Base-by-base conservation (phyloP, 2,888 invertebrate species). In the Apotomis capreana region DNA sequence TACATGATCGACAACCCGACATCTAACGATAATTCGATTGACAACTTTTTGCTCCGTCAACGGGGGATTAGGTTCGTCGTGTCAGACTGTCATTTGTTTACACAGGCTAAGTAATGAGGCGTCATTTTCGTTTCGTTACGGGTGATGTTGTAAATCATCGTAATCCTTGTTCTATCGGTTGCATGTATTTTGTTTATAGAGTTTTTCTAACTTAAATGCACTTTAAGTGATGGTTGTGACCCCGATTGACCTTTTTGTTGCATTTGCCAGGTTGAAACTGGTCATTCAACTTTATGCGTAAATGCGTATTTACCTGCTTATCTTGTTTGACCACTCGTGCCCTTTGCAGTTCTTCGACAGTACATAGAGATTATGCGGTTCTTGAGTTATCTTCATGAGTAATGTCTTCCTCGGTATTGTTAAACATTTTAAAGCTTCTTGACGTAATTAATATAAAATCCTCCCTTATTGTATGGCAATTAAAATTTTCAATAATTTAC, bases 1-100 rank as follows among this genome's bases (percentile, higher is more conserved):
- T 79, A 79, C 68, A 83, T 87, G 86, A 90, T 89, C 85, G 85
- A 88, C 87, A 87, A 83, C 81, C 79, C 77, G 83, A 79, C 81
- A 73, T 68, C 78, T 82, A 81, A 82, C 78, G 84, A 83, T 81
- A 74, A 76, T 83, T 79, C 84, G 81, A 84, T 85, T 83, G 78
- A 78, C 60, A 72, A 74, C 74, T 69, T 69, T 69, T 76, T 70
- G 70, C 73, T 68, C 55, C 59, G 49, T 49, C 55, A 6, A 55
- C 57, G 51, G 44, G 57, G 61, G 60, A 65, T 59, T 68, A 52
- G 37, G 57, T 58, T 54, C 13, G 26, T 62, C 49, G 49, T 68
- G 57, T 63, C 37, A 59, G 54, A 57, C 15, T 26, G 59, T 60
- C 64, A 65, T 65, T 60, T 64, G 59, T 57, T 60, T 65, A 44